Percentiles rank a stretch among this genome's conserved stretches.
These are phyloP conservation scores for Helostoma temminkii DNA, from an alignment of 2,797 vertebrate species.

Conservation along the genomic window DNA sequence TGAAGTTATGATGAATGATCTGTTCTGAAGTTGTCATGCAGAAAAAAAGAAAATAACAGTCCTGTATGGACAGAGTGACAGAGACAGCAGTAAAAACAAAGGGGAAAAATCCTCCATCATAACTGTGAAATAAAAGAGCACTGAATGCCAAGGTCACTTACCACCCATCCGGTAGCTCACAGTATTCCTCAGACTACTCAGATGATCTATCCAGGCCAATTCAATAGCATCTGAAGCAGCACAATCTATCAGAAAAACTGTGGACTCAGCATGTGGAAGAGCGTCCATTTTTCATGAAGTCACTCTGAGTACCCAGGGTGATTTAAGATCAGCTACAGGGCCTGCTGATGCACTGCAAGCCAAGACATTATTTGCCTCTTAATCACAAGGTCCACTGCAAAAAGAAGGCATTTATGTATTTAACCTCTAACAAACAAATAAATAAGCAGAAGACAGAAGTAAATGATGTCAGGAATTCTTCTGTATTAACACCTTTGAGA, in stretches of 20 bases:
- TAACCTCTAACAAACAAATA: constrained; percentile 44
- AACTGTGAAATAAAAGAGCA: constrained; percentile 42
- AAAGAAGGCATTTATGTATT: constrained; percentile 48
- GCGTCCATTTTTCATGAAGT: constrained; percentile 72
- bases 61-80: constrained; percentile 26
- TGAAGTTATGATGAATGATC: constrained; percentile 14
- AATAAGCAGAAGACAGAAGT: constrained; percentile 30
- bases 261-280: constrained; percentile 77
- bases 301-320: constrained; percentile 58
- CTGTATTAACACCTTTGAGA: neutral
- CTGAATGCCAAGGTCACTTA: constrained; percentile 59
- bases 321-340: constrained; percentile 71
- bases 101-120: constrained; percentile 31
- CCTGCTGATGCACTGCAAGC: constrained; percentile 65
- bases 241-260: constrained; percentile 76
- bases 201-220: constrained; percentile 65
- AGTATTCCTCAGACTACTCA: constrained; percentile 53
- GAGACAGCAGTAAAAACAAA: constrained; percentile 21
- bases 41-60: constrained; percentile 43
- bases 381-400: constrained; percentile 54
- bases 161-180: constrained; percentile 39
- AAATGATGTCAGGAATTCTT: constrained; percentile 12
- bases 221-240: constrained; percentile 74
- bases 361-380: constrained; percentile 71
- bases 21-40: constrained; percentile 9